These are phyloP conservation scores for Odocoileus hemionus DNA, from an alignment of 2,113 vertebrate genomes.

Conservation along the genomic window DNA sequence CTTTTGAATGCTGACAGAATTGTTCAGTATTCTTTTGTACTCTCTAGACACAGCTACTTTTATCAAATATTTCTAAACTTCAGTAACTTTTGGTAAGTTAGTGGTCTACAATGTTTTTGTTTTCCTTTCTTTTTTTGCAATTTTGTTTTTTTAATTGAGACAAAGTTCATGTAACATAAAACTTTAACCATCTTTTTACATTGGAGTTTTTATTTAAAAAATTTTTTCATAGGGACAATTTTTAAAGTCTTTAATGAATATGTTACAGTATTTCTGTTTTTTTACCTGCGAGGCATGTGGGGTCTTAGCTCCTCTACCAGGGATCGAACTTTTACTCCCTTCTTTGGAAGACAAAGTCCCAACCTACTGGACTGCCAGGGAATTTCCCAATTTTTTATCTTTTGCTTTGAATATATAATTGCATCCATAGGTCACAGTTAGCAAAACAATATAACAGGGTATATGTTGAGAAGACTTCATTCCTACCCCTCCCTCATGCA, in stretches of 20 bases:
- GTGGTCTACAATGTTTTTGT: not conserved
- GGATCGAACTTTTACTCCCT: not conserved
- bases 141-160: not conserved
- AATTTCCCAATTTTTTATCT: not conserved
- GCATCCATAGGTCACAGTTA: not conserved
- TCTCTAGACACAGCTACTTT: not conserved
- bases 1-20: not conserved
- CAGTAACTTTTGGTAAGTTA: not conserved
- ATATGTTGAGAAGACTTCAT: not conserved
- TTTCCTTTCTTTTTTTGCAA: not conserved
- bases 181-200: not conserved
- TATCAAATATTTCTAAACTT: not conserved
- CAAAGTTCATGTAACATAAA: not conserved
- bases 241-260: not conserved
- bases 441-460: not conserved
- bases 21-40: not conserved
- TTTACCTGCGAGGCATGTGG: not conserved
- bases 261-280: not conserved
- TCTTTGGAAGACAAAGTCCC: not conserved
- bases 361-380: not conserved
- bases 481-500: not conserved
- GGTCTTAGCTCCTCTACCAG: not conserved
- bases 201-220: not conserved
- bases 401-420: constrained; percentile 26
- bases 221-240: not conserved